phyloP scores from a whole-genome alignment of 1,140 invertebrate genomes.

The Pseudomyrmex flavicornis region DNA sequence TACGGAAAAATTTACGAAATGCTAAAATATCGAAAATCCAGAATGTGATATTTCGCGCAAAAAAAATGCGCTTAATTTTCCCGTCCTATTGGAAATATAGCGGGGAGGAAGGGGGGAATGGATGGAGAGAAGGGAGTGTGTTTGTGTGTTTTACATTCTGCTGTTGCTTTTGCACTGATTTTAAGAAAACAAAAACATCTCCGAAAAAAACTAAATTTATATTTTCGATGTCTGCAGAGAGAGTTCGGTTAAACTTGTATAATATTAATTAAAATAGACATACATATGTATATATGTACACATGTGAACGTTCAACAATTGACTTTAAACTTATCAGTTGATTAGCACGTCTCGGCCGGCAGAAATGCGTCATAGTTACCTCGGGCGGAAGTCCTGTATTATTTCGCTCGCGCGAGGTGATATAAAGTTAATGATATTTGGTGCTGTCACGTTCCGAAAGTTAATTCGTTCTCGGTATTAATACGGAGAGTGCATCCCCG shows the following conservation, averaged over 20 bases:
- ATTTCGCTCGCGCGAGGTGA: slow-evolving; percentile 78
- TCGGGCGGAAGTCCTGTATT: slow-evolving; percentile 71
- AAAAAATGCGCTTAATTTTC: slow-evolving; percentile 58
- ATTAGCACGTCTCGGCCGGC: slow-evolving; percentile 43
- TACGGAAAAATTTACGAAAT: slow-evolving; percentile 60
- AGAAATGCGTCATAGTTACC: slow-evolving; percentile 56
- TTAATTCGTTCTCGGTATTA: slow-evolving; percentile 83
- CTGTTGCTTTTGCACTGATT: neutral
- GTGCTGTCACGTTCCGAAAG: slow-evolving; percentile 80
- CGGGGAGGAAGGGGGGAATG: too few relatives aligned
- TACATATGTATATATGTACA: neutral
- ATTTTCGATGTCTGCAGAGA: too few relatives aligned
- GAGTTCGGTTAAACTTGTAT: too few relatives aligned
- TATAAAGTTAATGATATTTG: slow-evolving; percentile 84
- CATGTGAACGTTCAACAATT: slow-evolving; percentile 11
- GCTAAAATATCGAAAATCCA: slow-evolving; percentile 54
- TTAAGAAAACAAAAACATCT: neutral
- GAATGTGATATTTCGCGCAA: slow-evolving; percentile 19
- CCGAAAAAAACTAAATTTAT: neutral
- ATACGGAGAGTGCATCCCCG: slow-evolving; percentile 82
- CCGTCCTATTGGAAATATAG: slow-evolving; percentile 14
- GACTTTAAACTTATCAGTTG: slow-evolving; percentile 47
- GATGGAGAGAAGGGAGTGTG: too few relatives aligned
- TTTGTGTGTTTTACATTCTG: neutral
- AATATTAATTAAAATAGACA: neutral